Percentiles rank a stretch among this genome's conserved stretches.
phyloP scores from a whole-genome alignment of 2,797 vertebrate genomes.

The Catharus ustulatus region DNA sequence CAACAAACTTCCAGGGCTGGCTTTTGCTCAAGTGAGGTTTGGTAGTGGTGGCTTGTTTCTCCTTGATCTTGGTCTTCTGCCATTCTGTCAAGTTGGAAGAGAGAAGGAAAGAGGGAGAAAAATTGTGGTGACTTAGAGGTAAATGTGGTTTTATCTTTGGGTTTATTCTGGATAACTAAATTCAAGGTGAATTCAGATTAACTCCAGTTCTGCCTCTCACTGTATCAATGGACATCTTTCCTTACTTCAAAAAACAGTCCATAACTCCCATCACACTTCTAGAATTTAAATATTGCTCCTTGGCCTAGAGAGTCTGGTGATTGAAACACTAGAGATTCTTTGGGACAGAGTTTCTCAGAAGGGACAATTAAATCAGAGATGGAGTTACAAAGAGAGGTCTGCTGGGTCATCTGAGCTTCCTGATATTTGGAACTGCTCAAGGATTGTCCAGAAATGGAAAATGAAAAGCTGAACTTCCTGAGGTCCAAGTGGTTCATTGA shows the following conservation, averaged over 20 bases:
- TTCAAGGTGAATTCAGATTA: neutral
- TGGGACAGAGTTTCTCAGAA: neutral
- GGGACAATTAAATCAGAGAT: neutral
- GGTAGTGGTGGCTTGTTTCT: neutral
- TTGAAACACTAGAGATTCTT: neutral
- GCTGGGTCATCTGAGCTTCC: neutral
- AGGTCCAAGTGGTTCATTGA: neutral
- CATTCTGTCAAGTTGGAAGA: neutral
- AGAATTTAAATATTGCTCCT: neutral
- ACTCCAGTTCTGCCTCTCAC: neutral
- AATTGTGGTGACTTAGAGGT: neutral
- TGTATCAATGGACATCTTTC: neutral
- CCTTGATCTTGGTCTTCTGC: neutral
- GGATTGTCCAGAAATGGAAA: neutral
- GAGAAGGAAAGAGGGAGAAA: neutral
- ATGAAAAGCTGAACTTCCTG: neutral
- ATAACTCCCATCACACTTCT: neutral
- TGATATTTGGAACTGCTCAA: neutral
- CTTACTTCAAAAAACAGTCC: neutral
- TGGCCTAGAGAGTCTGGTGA: neutral
- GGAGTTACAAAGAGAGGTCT: neutral
- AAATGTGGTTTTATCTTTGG: neutral
- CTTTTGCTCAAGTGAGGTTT: neutral
- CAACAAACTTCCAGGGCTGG: slow-evolving; percentile 48
- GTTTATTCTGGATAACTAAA: neutral